Evolutionary conservation across 2,113 vertebrate species (phyloP).

Genomic region (Anoura caudifer): DNA sequence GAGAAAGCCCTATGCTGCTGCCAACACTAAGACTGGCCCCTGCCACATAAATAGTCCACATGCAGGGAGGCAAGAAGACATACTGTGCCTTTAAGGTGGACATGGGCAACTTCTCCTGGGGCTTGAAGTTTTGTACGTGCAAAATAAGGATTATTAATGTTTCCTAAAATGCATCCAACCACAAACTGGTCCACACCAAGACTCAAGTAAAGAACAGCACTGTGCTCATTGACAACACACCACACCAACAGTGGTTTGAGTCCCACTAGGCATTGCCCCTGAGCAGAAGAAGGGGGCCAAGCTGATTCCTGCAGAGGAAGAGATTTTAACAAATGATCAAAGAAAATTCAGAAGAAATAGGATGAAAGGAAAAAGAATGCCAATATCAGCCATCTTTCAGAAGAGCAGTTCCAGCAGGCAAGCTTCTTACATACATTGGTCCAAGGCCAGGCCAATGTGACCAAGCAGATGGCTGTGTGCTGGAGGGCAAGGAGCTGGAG

Average conservation of each 20-base stretch:
- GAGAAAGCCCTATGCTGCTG: not conserved
- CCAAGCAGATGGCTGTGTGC: conserved; percentile 93
- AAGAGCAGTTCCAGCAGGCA: not conserved
- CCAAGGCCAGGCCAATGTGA: conserved; percentile 97
- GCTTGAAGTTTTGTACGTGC: not conserved
- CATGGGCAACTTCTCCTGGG: not conserved
- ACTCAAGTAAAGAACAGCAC: not conserved
- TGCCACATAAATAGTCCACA: not conserved
- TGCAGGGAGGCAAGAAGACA: not conserved
- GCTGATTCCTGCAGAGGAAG: not conserved
- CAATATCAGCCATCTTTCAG: not conserved
- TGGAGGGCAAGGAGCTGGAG: conserved; percentile 97
- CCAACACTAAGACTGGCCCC: not conserved
- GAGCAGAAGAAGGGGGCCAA: not conserved
- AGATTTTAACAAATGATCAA: not conserved
- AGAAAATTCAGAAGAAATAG: not conserved
- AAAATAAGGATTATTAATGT: not conserved
- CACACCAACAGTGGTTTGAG: not conserved
- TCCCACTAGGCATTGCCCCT: not conserved
- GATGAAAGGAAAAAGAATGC: not conserved
- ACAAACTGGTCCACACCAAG: not conserved
- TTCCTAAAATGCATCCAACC: not conserved
- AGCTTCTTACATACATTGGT: conserved; percentile 87
- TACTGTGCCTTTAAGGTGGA: not conserved
- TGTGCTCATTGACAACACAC: not conserved